Percentiles rank a stretch among this genome's conserved stretches.
These are phyloP conservation scores for Mesembrinibis cayennensis DNA, from an alignment of 2,113 vertebrate genomes.

Conservation along the genomic window DNA sequence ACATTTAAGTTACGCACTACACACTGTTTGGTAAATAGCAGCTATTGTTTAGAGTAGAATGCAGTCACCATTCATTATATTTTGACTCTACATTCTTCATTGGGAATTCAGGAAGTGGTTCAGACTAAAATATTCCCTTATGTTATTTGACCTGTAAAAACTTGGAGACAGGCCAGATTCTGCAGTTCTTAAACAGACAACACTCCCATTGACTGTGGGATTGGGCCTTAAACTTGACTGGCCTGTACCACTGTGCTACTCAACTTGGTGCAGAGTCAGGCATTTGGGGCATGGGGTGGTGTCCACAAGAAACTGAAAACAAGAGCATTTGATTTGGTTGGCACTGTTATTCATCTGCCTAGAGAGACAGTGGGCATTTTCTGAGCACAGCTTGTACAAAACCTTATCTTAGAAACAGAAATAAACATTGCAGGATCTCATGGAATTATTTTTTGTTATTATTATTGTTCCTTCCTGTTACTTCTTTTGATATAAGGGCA, in stretches of 20 bases:
- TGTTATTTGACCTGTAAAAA: conserved; percentile 75
- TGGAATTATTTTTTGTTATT: not conserved
- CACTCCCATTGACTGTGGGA: conserved; percentile 34
- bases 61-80: conserved; percentile 67
- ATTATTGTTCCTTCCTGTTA: not conserved
- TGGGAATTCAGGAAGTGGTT: conserved; percentile 73
- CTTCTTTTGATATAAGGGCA: not conserved
- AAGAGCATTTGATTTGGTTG: not conserved
- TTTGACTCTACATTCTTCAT: conserved; percentile 65
- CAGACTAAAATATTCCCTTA: conserved; percentile 75
- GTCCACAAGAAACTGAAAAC: not conserved
- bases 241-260: not conserved
- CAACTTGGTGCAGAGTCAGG: not conserved
- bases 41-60: conserved; percentile 66
- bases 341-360: not conserved
- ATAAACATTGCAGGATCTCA: not conserved
- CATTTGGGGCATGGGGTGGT: not conserved
- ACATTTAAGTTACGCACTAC: conserved; percentile 41
- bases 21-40: conserved; percentile 65
- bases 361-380: not conserved
- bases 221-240: not conserved
- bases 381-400: not conserved
- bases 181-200: conserved; percentile 57
- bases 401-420: not conserved
- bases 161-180: conserved; percentile 59